Percentiles rank a stretch among this genome's conserved stretches.
phyloP scores from a whole-genome alignment of 2,113 vertebrate genomes.

The Cercocebus atys region DNA sequence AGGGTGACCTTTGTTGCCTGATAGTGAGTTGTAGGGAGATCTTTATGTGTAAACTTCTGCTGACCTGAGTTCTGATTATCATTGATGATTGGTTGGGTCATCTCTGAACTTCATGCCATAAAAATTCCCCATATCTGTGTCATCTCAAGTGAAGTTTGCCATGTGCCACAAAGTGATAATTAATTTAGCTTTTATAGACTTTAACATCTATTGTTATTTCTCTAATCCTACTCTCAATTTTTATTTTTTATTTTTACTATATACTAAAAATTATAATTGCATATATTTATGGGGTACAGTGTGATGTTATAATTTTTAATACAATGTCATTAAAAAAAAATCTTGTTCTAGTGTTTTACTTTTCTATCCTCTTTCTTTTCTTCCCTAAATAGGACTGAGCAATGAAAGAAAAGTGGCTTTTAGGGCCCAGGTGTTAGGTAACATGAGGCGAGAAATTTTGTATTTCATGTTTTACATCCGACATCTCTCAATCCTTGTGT shows the following conservation, averaged over 20 bases:
- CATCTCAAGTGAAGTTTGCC: neutral
- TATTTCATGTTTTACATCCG: neutral
- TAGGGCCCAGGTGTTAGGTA: neutral
- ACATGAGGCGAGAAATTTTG: neutral
- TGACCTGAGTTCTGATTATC: neutral
- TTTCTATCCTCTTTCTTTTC: neutral
- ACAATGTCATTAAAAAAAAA: neutral
- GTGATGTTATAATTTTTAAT: neutral
- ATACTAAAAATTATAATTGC: neutral
- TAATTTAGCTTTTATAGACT: neutral
- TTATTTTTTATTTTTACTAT: neutral
- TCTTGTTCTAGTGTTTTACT: neutral
- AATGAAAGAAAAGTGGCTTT: neutral
- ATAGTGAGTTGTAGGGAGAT: neutral
- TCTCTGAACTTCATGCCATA: neutral
- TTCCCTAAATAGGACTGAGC: neutral
- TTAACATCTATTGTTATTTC: neutral
- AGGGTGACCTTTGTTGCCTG: neutral
- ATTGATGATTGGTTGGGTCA: neutral
- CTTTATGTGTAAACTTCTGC: neutral
- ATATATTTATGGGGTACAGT: neutral
- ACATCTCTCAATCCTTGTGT: accelerated
- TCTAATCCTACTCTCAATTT: neutral
- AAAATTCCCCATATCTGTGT: neutral
- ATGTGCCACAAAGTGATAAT: neutral